phyloP scores from a whole-genome alignment of 2,797 vertebrate genomes.

The Manis javanica region DNA sequence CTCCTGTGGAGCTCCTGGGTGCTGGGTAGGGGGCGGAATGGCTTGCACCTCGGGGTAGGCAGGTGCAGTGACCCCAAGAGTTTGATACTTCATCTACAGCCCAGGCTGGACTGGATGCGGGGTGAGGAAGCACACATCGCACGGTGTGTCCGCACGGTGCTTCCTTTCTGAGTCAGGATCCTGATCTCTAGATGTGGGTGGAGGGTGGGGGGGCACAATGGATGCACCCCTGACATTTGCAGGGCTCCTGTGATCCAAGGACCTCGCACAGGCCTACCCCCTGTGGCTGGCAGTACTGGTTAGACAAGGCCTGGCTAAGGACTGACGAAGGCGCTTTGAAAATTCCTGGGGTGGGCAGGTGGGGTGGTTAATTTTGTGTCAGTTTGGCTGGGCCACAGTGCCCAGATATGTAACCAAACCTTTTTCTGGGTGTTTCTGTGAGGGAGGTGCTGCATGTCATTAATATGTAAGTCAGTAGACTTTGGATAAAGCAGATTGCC shows the following conservation, averaged over 20 bases:
- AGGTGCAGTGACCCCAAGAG: background rate
- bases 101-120: background rate
- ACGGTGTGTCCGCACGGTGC: rapidly evolving
- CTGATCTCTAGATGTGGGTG: background rate
- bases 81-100: too few relatives aligned
- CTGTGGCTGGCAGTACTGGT: background rate
- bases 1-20: background rate
- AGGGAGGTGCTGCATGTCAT: background rate
- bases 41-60: background rate
- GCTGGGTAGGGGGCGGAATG: background rate
- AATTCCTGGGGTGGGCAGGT: too few relatives aligned
- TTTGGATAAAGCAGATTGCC: background rate
- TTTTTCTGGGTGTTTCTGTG: background rate
- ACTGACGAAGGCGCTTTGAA: background rate
- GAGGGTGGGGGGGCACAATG: too few relatives aligned
- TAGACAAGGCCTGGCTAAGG: background rate
- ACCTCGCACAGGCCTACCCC: background rate
- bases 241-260: background rate
- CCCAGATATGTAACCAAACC: background rate
- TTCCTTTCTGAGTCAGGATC: background rate
- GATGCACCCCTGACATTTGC: rapidly evolving
- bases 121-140: background rate
- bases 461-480: background rate
- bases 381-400: background rate
- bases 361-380: background rate